Percentiles rank a stretch among this genome's conserved stretches.
phyloP scores from a whole-genome alignment of 92 coral and sea anemone genomes.

The Heliopora coerulea region DNA sequence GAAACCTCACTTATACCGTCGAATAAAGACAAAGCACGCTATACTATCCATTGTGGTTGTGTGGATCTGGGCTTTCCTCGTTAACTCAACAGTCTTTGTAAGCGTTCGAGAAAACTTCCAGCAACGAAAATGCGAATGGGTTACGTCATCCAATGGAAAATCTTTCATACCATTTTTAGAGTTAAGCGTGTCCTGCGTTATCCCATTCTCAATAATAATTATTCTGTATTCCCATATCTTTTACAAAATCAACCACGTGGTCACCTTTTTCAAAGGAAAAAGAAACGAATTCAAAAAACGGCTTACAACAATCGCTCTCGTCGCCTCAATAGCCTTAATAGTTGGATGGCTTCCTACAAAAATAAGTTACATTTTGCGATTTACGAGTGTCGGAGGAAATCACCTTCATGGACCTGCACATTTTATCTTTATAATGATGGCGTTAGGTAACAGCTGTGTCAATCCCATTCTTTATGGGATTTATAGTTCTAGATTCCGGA shows the following conservation, averaged over 20 bases:
- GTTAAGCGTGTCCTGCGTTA: neutral
- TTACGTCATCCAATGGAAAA: neutral
- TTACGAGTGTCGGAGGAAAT: conserved; percentile 16
- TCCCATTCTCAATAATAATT: conserved; percentile 14
- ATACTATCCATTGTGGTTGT: neutral
- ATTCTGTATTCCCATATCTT: conserved; percentile 19
- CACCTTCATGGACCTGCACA: conserved; percentile 31
- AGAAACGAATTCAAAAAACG: neutral
- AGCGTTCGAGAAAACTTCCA: neutral
- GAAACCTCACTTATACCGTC: conserved; percentile 52
- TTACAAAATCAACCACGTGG: neutral
- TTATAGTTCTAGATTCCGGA: conserved; percentile 7
- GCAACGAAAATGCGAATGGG: neutral
- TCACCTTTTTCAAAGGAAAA: no score
- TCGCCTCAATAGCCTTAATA: conserved; percentile 8
- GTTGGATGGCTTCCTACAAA: conserved; percentile 31
- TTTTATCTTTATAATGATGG: conserved; percentile 21
- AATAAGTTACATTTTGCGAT: conserved; percentile 14
- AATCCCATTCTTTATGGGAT: conserved; percentile 16
- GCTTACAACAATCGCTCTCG: conserved; percentile 12
- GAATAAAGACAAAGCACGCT: conserved; percentile 26
- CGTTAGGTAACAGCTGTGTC: conserved; percentile 20
- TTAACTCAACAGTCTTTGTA: conserved; percentile 1
- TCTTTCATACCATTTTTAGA: neutral
- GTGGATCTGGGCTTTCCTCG: conserved; percentile 26